Base-by-base conservation (phyloP, 2,113 vertebrate genomes). In the Prunella fulvescens region DNA sequence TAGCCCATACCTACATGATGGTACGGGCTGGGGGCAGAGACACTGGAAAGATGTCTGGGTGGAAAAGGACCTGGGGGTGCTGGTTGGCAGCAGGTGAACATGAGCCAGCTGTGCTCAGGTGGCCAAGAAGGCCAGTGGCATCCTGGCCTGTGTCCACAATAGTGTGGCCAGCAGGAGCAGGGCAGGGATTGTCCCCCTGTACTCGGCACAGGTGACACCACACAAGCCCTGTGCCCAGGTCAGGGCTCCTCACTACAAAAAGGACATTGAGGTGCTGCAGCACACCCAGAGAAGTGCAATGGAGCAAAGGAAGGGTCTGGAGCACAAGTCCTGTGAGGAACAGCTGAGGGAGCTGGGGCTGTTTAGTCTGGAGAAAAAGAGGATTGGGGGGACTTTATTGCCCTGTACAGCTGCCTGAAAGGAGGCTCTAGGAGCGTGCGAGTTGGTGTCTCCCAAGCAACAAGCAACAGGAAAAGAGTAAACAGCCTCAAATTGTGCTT, bases 351-450 rank as follows among this genome's bases (percentile, higher is more conserved):
- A n/a, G 17, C 19, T 53, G 20, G 2, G 3, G 4, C 1, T 58
- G 19, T 65, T 85, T 47, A 40, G 2, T 12, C 51, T 65, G 66
- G 16, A 79, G 20, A 23, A 60, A 45, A 40, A 37, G 45, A 66
- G n/a, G 37, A 17, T 5, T 13, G 8, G 1, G 4, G 12, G 19
- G 7, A 31, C 6, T 4, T 66, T 40, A 16, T 8, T 18, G 14
- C 10, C 47, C 15, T 58, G 19, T 51, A 31, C 44, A 64, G 3
- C 9, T 71, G 3, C 15, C 23, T 51, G 51, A 39, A 40, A 35
- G 28, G 24, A 14, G 9, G 11, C 3, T 37, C 31, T 19, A 28
- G 22, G 12, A 42, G 19, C 0, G 0, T 14, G 7, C 0, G 1
- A 31, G 7, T 2, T 23, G 8, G 10, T 11, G 10, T 39, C 33